phyloP scores from a whole-genome alignment of 2,113 vertebrate genomes.

The Pelvicachromis taeniatus region DNA sequence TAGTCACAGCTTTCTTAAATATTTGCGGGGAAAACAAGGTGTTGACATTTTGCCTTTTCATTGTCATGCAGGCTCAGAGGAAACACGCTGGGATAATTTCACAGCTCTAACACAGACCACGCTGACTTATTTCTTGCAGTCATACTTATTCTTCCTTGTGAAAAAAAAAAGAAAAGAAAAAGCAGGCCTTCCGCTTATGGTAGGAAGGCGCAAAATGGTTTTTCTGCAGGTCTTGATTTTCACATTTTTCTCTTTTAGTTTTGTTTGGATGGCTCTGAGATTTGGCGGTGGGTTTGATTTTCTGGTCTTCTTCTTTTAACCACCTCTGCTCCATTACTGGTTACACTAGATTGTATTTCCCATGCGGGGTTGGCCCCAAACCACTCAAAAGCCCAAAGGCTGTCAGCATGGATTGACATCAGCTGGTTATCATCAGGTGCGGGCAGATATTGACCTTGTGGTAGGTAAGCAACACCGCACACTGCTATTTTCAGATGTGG shows the following conservation, averaged over 20 bases:
- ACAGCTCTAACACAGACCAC: conserved; percentile 7
- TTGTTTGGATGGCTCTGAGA: not conserved
- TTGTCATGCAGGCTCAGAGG: not conserved
- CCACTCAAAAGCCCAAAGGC: conserved; percentile 61
- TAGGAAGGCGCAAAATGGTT: not conserved
- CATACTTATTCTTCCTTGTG: not conserved
- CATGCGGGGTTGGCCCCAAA: conserved; percentile 18
- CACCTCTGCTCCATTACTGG: conserved; percentile 39
- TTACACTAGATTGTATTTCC: conserved; percentile 57
- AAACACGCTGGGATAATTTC: conserved; percentile 32
- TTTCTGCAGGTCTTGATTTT: conserved; percentile 42
- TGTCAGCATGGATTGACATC: conserved; percentile 57
- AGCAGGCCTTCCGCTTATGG: not conserved
- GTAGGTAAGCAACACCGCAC: conserved; percentile 38
- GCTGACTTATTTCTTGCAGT: not conserved
- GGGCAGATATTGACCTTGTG: conserved; percentile 61
- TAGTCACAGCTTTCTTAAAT: conserved; percentile 40
- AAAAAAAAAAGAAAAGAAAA: not conserved
- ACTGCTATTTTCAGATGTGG: conserved; percentile 39
- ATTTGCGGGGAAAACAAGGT: conserved; percentile 21
- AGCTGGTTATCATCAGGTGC: conserved; percentile 36
- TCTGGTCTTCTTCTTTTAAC: not conserved
- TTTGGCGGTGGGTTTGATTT: not conserved
- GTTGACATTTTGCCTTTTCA: conserved; percentile 46
- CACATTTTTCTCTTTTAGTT: not conserved